phyloP scores from a whole-genome alignment of 2,113 vertebrate genomes.

The Elanus axillaris region DNA sequence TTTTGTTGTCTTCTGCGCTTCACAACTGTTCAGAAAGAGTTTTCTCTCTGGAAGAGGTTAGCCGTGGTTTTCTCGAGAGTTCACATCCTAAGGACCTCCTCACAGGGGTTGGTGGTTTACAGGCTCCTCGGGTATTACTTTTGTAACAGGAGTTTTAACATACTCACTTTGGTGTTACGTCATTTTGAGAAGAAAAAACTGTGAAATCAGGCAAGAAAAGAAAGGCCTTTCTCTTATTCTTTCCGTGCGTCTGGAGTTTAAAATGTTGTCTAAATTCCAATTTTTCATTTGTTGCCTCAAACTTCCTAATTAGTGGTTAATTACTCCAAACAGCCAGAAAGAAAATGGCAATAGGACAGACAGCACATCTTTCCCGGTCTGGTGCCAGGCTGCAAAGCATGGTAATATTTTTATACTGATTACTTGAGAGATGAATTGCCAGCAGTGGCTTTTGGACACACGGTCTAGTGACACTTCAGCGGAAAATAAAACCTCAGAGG shows the following conservation, averaged over 20 bases:
- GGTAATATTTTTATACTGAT: conserved; percentile 25
- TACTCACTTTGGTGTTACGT: fast-evolving
- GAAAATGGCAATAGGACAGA: conserved; percentile 30
- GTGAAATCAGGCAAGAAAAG: background rate
- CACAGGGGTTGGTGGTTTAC: background rate
- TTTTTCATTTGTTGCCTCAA: conserved; percentile 5
- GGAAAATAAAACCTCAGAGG: conserved; percentile 31
- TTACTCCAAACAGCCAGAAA: conserved; percentile 48
- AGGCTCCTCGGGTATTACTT: background rate
- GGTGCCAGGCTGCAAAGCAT: background rate
- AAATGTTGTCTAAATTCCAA: background rate
- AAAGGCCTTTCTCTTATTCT: background rate
- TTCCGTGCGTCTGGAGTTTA: background rate
- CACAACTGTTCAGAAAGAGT: background rate
- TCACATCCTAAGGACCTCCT: background rate
- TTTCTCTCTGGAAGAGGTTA: background rate
- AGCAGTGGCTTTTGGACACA: background rate
- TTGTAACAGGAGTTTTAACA: background rate
- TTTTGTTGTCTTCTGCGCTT: background rate
- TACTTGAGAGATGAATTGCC: background rate
- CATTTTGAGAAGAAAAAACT: background rate
- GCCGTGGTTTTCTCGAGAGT: background rate
- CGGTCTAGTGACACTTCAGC: background rate
- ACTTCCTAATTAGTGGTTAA: conserved; percentile 33
- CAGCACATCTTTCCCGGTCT: background rate